Percentiles rank a stretch among this genome's conserved stretches.
Evolutionary conservation across 1,140 invertebrate species (phyloP).

Genomic region (Chironomus tepperi): DNA sequence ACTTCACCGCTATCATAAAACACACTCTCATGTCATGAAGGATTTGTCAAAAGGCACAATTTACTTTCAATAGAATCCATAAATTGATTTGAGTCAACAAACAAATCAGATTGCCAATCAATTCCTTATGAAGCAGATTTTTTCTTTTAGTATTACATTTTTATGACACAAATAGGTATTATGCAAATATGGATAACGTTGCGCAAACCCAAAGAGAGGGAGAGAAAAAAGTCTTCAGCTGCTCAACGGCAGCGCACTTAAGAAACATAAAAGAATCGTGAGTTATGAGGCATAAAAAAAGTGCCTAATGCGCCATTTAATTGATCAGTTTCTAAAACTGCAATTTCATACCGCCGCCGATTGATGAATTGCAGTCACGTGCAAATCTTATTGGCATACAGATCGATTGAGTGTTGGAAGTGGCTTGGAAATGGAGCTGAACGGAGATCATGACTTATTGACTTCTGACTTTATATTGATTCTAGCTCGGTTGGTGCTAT

Average conservation of each 20-base stretch:
- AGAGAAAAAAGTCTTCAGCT: background rate
- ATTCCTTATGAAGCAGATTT: too few species aligned
- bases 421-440: background rate
- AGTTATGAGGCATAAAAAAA: constrained; percentile 13
- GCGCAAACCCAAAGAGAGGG: background rate
- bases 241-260: background rate
- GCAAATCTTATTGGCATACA: background rate
- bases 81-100: too few species aligned
- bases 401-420: constrained; percentile 1
- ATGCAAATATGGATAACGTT: background rate
- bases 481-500: background rate
- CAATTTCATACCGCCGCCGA: background rate
- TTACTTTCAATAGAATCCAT: too few species aligned
- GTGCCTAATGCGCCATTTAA: constrained; percentile 1
- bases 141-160: background rate
- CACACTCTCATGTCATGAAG: too few species aligned
- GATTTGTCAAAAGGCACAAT: too few species aligned
- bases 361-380: constrained; percentile 12
- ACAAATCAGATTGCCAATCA: too few species aligned
- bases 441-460: background rate
- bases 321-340: constrained; percentile 3
- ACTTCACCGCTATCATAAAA: too few species aligned
- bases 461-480: constrained; percentile 7
- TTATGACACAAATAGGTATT: background rate
- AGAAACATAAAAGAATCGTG: background rate